Evolutionary conservation across 2,888 invertebrate species (phyloP), one percentile per base, ranked within the genome.

Genomic region (Caenorhabditis becei): DNA sequence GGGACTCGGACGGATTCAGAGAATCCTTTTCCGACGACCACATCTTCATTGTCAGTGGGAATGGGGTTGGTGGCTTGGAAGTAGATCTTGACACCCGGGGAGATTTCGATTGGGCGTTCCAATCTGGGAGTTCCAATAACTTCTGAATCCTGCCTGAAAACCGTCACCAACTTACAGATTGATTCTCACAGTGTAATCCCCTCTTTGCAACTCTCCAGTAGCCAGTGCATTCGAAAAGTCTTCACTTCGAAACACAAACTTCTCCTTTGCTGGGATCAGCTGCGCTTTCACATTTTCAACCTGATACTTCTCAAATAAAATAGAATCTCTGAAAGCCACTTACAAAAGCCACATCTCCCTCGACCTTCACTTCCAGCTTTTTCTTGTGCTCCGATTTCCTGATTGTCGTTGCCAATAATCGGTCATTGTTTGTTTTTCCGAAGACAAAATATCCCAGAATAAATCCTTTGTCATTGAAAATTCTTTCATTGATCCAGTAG

Each of bases 111-210:
- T 3, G 41, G 41, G 41, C 16, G 41, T 11, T 41, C 41, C 53
- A 49, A 5, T 7, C 20, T 20, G 18, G 8, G 24, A 20, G 20
- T 8, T 8, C n/a, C 37, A 24, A 24, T 24, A 8, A n/a, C n/a
- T n/a, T n/a, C n/a, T n/a, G n/a, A n/a, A n/a, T n/a, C n/a, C n/a
- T n/a, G n/a, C n/a, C n/a, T n/a, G n/a, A n/a, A n/a, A n/a, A n/a
- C n/a, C n/a, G n/a, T n/a, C n/a, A n/a, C n/a, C 11, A 28, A 35
- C 70, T 53, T 24, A 70, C 70, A 72, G 32, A 47, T 35, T 41
- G 11, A 72, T 56, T 35, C 24, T 28, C 23, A 72, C 56, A 5
- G 26, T 56, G 49, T 63, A 72, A 4, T 72, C 56, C 18, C 72
- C 72, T 2, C 16, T 16, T 5, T 41, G 47, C 1, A 63, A 14